A percentile compares a stretch with the other conserved stretches of the same genome.
phyloP scores from a whole-genome alignment of 1,140 invertebrate genomes.

The Pachypeltis micranthus region DNA sequence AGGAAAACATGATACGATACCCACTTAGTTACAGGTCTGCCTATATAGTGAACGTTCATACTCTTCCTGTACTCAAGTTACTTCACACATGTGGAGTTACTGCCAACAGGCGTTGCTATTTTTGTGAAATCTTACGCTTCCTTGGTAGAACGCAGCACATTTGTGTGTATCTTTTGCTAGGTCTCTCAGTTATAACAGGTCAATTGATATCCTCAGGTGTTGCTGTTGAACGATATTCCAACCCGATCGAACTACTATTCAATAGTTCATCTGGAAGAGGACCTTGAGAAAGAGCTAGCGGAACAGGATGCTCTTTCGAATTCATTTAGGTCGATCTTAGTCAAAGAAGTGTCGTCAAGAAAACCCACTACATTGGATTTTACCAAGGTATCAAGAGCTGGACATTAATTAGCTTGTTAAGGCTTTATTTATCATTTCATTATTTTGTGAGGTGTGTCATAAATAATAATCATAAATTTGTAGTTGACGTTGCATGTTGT shows the following conservation, averaged over 20 bases:
- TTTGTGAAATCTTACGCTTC: no score
- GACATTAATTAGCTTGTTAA: no score
- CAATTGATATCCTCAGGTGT: background rate
- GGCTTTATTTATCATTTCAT: no score
- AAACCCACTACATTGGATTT: slow-evolving; percentile 6
- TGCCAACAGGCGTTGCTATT: no score
- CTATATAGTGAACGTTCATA: no score
- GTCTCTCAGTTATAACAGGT: slow-evolving; percentile 4
- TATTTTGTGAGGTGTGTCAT: no score
- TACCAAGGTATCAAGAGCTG: background rate
- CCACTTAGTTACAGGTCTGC: no score
- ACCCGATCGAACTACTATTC: slow-evolving; percentile 26
- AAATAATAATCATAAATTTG: no score
- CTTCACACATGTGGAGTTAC: no score
- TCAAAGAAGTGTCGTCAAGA: background rate
- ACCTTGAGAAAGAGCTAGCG: slow-evolving; percentile 28
- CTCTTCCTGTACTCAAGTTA: no score
- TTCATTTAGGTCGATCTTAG: slow-evolving; percentile 25
- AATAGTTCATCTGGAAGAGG: slow-evolving; percentile 28
- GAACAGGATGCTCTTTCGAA: slow-evolving; percentile 30
- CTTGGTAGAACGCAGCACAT: slow-evolving; percentile 2
- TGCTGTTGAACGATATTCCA: background rate
- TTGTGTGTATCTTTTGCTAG: slow-evolving; percentile 11
- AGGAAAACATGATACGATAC: no score
- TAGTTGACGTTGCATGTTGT: no score